Evolutionary conservation across 2,113 vertebrate genomes (phyloP), one percentile per base, ranked within the genome.

Genomic region (Sebastes schlegelii): DNA sequence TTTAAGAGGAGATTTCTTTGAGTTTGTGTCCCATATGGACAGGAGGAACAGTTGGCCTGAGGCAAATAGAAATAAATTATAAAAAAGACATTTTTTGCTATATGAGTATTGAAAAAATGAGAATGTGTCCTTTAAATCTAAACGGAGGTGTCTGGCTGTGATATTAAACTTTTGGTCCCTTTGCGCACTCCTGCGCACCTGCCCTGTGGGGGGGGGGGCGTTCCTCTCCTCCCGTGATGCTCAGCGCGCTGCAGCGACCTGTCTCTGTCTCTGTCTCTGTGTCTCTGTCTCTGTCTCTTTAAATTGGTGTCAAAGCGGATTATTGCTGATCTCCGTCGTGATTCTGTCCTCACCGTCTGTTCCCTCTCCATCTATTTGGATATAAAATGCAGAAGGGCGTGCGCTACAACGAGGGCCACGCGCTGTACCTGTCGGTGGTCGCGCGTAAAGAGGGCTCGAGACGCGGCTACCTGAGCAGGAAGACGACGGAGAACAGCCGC

Each of bases 341-440:
- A 96, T 94, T 94, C 91, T 74, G 92, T 75, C 89, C 84, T 77
- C 91, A 88, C 93, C 95, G 94, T 92, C 95, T 95, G 95, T 94
- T 95, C 94, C 89, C 88, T 23, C 88, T 23, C 55, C 17, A 82
- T 95, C 91, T 91, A 85, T 91, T 91, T 92, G n/a, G 10, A 55
- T 66, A 49, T 86, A 95, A 92, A 69, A 99, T 99, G 98, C 98
- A 99, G 97, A 98, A 98, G 86, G 97, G 96, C 88, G 96, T 99
- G 92, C 97, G 98, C 12, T 98, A 97, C 91, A 99, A 99, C 82
- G 98, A 99, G 95, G 97, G 97, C 57, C 98, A 99, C 94, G 97
- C 97, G 77, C 93, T 98, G 79, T 94, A 96, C 92, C 95, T 99
- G 91, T 96, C 97, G 21, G 89, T 95, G 85, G 91, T 96, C 19